Evolutionary conservation across 2,888 invertebrate species (phyloP), one percentile per base, ranked within the genome.

Genomic region (Craniophora ligustri): DNA sequence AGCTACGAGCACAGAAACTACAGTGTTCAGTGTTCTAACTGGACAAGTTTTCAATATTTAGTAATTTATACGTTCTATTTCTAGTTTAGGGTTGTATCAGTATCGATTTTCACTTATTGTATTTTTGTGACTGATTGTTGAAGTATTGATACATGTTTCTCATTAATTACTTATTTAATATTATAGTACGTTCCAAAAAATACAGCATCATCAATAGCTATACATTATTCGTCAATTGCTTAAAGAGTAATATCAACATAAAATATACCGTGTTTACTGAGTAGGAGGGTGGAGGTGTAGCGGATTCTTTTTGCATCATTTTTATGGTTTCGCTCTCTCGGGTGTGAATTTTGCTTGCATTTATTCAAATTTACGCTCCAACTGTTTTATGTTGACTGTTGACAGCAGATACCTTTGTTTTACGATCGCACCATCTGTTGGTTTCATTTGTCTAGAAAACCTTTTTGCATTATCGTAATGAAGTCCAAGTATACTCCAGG

Each of bases 311-410:
- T 81, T 86, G 84, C 83, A 85, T 79, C 72, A 75, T 79, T 84
- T 83, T 82, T 85, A 85, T 65, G 83, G 81, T 68, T 80, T 84
- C 86, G 50, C 75, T 74, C 77, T 72, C 61, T 71, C n/a, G 26
- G 75, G 76, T 76, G 79, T 73, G 77, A 82, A 80, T 76, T 64
- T 61, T 23, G 60, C 67, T 49, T 68, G 65, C 65, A 65, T 67
- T 65, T 65, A 62, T 65, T 59, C 60, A 63, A 67, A 68, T 55
- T 47, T 60, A 45, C 66, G 47, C 41, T 49, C 40, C 35, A 56
- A 48, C 53, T 56, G 62, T 68, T 69, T 63, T 60, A 60, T 60
- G 47, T 63, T 34, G 39, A 55, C 49, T 50, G 49, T 49, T 67
- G 42, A 45, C 51, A 63, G 49, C 31, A 66, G 47, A 62, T 68